A percentile compares a stretch with the other conserved stretches of the same genome.
phyloP scores from a whole-genome alignment of 2,797 vertebrate species.

The Hephaestus fuliginosus region DNA sequence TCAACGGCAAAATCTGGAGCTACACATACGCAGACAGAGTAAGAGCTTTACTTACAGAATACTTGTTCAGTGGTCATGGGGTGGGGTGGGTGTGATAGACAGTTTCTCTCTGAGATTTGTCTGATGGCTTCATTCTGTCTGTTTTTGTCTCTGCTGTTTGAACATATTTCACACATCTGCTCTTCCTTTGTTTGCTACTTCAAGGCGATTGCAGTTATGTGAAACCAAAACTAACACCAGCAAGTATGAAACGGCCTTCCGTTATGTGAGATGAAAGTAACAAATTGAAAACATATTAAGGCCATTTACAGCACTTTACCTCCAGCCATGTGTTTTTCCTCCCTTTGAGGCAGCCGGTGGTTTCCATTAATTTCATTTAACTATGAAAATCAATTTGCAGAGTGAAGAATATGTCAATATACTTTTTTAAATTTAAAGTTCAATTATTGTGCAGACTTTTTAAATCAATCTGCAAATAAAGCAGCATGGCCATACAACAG shows the following conservation, averaged over 20 bases:
- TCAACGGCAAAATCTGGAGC: conserved; percentile 99
- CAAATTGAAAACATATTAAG: conserved; percentile 8
- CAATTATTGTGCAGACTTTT: conserved; percentile 25
- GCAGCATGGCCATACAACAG: conserved; percentile 4
- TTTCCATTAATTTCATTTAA: conserved; percentile 21
- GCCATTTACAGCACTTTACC: not conserved
- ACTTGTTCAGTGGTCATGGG: too few species aligned
- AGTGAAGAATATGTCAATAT: not conserved
- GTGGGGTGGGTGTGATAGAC: not conserved
- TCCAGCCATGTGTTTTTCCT: not conserved
- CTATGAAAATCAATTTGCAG: conserved; percentile 22
- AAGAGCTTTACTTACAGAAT: conserved; percentile 42
- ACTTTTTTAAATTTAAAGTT: not conserved
- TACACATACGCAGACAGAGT: conserved; percentile 98
- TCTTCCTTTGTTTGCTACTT: conserved; percentile 19
- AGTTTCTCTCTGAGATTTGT: conserved; percentile 30
- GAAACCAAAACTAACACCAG: conserved; percentile 51
- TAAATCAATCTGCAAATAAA: conserved; percentile 6
- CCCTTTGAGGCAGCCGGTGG: conserved; percentile 1
- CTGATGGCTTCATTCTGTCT: not conserved
- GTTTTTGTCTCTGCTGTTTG: conserved; percentile 8
- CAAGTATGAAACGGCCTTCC: not conserved
- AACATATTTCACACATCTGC: conserved; percentile 30
- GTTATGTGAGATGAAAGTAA: conserved; percentile 22
- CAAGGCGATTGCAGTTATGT: not conserved